Conservation (phyloP, 2,888 invertebrate genomes). For the Aradus depressus region DNA sequence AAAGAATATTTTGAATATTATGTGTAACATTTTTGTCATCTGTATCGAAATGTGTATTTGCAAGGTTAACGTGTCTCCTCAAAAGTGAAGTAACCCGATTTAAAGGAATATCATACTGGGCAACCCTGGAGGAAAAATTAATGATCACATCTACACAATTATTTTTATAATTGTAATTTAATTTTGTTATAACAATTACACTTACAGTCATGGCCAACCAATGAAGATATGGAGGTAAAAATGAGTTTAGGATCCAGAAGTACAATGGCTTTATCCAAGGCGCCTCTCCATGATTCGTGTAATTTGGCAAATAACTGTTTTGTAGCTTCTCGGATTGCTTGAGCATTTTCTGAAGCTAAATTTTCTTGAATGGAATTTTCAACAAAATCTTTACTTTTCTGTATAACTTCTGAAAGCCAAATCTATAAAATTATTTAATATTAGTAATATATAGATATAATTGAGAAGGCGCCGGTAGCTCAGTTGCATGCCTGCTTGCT, state of each 20-base stretch:
- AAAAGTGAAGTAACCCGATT: no score
- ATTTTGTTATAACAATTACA: constrained; percentile 8
- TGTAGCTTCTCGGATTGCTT: not conserved
- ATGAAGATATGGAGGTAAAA: constrained; percentile 12
- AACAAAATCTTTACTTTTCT: constrained; percentile 7
- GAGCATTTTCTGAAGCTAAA: constrained; percentile 7
- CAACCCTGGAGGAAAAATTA: no score
- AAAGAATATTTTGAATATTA: no score
- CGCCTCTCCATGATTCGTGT: constrained; percentile 12
- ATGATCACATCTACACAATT: not conserved
- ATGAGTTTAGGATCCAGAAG: constrained; percentile 13
- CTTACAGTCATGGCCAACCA: constrained; percentile 16
- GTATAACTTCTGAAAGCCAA: constrained; percentile 11
- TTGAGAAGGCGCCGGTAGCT: not conserved
- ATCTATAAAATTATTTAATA: not conserved
- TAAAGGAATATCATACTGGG: no score
- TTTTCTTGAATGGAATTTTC: constrained; percentile 4
- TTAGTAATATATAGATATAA: not conserved
- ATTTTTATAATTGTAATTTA: not conserved
- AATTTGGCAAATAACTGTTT: constrained; percentile 9
- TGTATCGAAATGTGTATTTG: no score
- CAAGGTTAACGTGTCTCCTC: no score
- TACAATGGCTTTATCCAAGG: not conserved
- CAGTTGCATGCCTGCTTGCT: not conserved
- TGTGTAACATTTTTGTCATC: no score